A percentile compares a stretch with the other conserved stretches of the same genome.
These are phyloP conservation scores for Pyralis farinalis DNA, from an alignment of 2,888 invertebrate species.

Conservation along the genomic window DNA sequence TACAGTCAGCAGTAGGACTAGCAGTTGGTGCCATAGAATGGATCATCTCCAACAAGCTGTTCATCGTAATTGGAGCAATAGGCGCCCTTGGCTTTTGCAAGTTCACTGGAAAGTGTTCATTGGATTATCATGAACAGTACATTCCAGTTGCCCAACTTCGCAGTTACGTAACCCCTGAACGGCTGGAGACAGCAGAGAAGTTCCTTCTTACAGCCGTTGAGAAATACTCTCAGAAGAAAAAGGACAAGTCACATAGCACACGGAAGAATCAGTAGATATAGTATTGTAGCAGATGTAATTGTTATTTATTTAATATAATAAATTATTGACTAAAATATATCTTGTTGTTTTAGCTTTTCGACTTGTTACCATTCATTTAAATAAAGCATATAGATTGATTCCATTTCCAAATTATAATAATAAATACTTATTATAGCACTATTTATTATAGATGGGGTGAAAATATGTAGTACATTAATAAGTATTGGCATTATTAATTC, in stretches of 20 bases:
- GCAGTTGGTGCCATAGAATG: slow-evolving; percentile 33
- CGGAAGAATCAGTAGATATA: background rate
- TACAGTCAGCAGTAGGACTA: slow-evolving; percentile 27
- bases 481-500: too few species aligned
- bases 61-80: slow-evolving; percentile 31
- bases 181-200: slow-evolving; percentile 67
- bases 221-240: slow-evolving; percentile 46
- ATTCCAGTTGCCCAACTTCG: slow-evolving; percentile 46
- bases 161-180: slow-evolving; percentile 71
- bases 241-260: slow-evolving; percentile 12
- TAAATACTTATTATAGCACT: too few species aligned
- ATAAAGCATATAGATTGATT: too few species aligned
- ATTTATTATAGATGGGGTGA: too few species aligned
- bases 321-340: slow-evolving; percentile 6
- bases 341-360: background rate
- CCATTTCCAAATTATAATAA: too few species aligned
- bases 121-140: slow-evolving; percentile 24
- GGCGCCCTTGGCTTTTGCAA: slow-evolving; percentile 38
- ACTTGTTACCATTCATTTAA: too few species aligned
- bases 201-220: slow-evolving; percentile 75
- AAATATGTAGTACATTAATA: too few species aligned
- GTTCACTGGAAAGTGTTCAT: slow-evolving; percentile 30
- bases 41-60: slow-evolving; percentile 32
- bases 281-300: background rate
- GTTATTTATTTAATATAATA: slow-evolving; percentile 11